phyloP scores from a whole-genome alignment of 2,888 invertebrate species.

The Tuta absoluta region DNA sequence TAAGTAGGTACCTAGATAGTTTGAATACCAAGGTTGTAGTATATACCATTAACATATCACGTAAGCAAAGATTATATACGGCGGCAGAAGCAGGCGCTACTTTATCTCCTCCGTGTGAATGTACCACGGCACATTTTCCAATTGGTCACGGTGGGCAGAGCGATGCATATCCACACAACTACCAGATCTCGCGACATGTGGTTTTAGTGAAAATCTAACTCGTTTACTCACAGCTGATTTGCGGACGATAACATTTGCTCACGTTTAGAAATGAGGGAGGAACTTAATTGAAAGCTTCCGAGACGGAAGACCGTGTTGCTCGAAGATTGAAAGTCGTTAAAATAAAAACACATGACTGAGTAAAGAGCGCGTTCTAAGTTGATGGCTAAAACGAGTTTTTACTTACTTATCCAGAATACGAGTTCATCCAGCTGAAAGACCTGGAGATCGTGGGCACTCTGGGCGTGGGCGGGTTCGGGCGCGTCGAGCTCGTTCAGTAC shows the following conservation, averaged over 20 bases:
- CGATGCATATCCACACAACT: neutral
- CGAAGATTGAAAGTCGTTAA: neutral
- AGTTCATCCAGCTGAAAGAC: slow-evolving; percentile 87
- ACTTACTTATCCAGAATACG: slow-evolving; percentile 74
- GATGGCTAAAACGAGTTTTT: neutral
- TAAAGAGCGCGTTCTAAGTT: neutral
- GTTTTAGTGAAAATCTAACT: neutral
- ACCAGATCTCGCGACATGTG: neutral
- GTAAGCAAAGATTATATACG: no score
- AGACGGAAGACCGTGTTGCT: no score
- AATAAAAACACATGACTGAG: neutral
- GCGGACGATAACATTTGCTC: neutral
- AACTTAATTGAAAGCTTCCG: neutral
- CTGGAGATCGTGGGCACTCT: slow-evolving; percentile 91
- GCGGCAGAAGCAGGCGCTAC: no score
- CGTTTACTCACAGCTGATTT: neutral
- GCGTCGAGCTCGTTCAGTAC: slow-evolving; percentile 89
- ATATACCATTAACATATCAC: no score
- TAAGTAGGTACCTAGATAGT: no score
- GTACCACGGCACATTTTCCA: neutral
- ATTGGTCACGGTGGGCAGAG: neutral
- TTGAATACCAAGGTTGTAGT: no score
- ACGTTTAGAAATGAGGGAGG: neutral
- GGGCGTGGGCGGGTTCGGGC: slow-evolving; percentile 96
- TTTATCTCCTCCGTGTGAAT: neutral